Conservation (phyloP, 1,140 invertebrate species). For the Babylonia areolata region DNA sequence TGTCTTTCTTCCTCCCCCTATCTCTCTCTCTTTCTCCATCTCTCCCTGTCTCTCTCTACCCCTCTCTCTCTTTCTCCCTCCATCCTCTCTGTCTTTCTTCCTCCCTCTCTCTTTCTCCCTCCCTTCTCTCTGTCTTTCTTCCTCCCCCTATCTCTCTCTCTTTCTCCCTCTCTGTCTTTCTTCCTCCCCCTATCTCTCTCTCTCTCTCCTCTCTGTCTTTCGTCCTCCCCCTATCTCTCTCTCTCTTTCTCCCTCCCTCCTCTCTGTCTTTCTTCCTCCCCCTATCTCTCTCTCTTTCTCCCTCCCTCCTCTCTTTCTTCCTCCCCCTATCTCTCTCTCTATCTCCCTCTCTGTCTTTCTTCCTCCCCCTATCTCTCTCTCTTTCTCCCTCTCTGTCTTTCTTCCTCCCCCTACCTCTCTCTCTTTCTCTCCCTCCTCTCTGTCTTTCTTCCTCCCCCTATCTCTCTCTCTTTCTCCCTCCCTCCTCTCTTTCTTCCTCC, state of each 20-base stretch:
- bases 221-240: no score
- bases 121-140: background rate
- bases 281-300: no score
- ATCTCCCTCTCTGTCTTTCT: no score
- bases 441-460: no score
- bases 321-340: no score
- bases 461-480: no score
- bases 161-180: background rate
- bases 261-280: no score
- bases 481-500: no score
- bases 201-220: background rate
- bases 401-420: background rate
- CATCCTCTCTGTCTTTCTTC: background rate
- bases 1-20: background rate
- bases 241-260: no score
- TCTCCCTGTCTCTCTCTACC: background rate
- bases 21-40: background rate
- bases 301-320: no score
- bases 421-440: background rate
- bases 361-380: background rate
- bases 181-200: background rate
- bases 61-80: background rate
- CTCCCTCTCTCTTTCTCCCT: background rate
- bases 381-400: no score
- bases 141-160: background rate